A percentile compares a stretch with the other conserved stretches of the same genome.
Evolutionary conservation across 2,113 vertebrate species (phyloP).

Genomic region (Pachypanchax playfairii): DNA sequence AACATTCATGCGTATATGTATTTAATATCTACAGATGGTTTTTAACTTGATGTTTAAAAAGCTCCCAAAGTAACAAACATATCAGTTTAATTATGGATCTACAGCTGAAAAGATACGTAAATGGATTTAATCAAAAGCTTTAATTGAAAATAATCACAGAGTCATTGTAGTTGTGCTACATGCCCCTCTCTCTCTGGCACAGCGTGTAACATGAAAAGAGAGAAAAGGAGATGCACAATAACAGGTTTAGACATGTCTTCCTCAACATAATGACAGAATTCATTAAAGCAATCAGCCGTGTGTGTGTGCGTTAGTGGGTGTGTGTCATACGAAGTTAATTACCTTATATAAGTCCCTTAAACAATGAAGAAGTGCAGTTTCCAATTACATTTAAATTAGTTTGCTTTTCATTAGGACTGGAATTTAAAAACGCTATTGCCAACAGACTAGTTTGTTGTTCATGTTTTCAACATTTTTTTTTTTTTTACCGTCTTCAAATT

Average conservation of each 20-base stretch:
- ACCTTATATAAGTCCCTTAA: slow-evolving; percentile 3
- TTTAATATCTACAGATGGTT: slow-evolving; percentile 1
- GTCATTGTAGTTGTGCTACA: slow-evolving; percentile 32
- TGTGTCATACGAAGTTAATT: slow-evolving; percentile 18
- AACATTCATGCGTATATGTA: not conserved
- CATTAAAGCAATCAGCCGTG: slow-evolving; percentile 50
- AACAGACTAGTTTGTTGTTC: not conserved
- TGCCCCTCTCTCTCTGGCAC: slow-evolving; percentile 20
- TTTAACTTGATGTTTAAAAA: slow-evolving; percentile 13
- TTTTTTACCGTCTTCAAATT: too few relatives aligned
- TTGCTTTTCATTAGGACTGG: too few relatives aligned
- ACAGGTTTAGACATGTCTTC: slow-evolving; percentile 59
- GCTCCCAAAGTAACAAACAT: not conserved
- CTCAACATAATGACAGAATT: slow-evolving; percentile 62
- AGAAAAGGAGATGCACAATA: slow-evolving; percentile 57
- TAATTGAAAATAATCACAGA: slow-evolving; percentile 71
- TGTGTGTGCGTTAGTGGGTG: slow-evolving; percentile 9
- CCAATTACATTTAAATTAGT: slow-evolving; percentile 2
- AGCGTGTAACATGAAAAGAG: slow-evolving; percentile 50
- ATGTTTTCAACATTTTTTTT: not conserved
- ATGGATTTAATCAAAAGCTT: slow-evolving; percentile 57
- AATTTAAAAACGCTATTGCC: not conserved
- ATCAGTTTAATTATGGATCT: slow-evolving; percentile 33
- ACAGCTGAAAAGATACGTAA: slow-evolving; percentile 18
- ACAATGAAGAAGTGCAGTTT: slow-evolving; percentile 8